Evolutionary conservation across 2,888 invertebrate genomes (phyloP), one percentile per base, ranked within the genome.

Genomic region (Caenorhabditis sinica): DNA sequence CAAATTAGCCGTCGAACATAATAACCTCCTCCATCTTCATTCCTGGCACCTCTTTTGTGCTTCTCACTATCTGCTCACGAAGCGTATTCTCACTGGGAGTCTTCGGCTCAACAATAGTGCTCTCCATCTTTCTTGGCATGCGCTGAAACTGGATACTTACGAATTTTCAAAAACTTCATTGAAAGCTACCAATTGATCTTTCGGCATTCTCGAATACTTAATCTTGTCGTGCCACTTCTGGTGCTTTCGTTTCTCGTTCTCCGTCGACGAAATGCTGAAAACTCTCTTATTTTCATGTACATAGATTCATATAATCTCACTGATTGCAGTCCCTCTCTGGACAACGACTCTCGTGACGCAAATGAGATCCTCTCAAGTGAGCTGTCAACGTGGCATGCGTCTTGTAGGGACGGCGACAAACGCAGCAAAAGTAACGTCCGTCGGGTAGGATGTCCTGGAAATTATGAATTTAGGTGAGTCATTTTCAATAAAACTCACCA

Each of bases 341-440:
- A 68, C 84, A 84, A 5, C 17, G 51, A 36, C 60, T 66, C 53
- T 80, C 80, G 17, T 68, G 49, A n/a, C 65, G 56, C 25, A 80
- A 45, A 80, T 84, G 84, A 8, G 33, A 36, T 25, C 69, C 75
- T 71, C 84, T 71, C 49, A 84, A 25, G 51, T 84, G 84, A 28
- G 84, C 75, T 11, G 80, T 71, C 65, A 84, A 20, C 20, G 84
- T 84, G 60, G 74, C 63, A 17, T 75, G 71, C 11, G 74, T 84
- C 28, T 84, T 84, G 61, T 84, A 84, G 0, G 65, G 43, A 28
- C 80, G 73, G 36, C 69, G 58, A 17, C 83, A 83, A 0, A 83
- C 61, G n/a, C 69, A 61, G 30, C 83, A 83, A n/a, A 53, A 79
- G 60, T 79, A 83, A 1, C 76, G 72, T 9, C 73, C 79, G 45